Percentiles rank a stretch among this genome's conserved stretches.
phyloP scores from a whole-genome alignment of 2,113 vertebrate genomes.

The Columbina picui region DNA sequence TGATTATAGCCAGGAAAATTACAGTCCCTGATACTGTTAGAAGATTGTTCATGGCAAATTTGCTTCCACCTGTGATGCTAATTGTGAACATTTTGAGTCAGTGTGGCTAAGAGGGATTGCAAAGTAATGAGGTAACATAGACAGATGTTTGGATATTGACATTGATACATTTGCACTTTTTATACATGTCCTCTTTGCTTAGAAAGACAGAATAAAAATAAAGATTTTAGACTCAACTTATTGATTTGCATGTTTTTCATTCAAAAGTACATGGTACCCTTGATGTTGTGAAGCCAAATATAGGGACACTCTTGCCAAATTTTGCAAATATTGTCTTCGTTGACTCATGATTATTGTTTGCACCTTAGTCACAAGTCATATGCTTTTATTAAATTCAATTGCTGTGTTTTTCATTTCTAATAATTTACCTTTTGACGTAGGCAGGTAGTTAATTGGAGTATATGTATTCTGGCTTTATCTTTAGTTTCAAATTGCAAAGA shows the following conservation, averaged over 20 bases:
- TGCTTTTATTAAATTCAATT: neutral
- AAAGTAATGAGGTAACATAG: neutral
- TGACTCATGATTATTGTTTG: neutral
- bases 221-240: neutral
- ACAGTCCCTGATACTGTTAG: constrained; percentile 17
- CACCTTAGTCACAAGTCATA: neutral
- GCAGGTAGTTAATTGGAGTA: neutral
- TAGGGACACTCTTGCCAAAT: neutral
- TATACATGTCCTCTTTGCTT: neutral
- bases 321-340: neutral
- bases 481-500: neutral
- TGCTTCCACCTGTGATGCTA: constrained; percentile 36
- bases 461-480: neutral
- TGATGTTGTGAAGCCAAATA: neutral
- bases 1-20: neutral
- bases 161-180: neutral
- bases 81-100: neutral
- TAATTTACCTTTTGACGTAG: neutral
- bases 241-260: neutral
- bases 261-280: neutral
- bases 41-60: constrained; percentile 56
- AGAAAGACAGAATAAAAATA: neutral
- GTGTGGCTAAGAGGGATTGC: neutral
- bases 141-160: neutral
- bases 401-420: neutral